Conservation (phyloP, 1,140 invertebrate genomes). For the Drosophila kurseongensis region DNA sequence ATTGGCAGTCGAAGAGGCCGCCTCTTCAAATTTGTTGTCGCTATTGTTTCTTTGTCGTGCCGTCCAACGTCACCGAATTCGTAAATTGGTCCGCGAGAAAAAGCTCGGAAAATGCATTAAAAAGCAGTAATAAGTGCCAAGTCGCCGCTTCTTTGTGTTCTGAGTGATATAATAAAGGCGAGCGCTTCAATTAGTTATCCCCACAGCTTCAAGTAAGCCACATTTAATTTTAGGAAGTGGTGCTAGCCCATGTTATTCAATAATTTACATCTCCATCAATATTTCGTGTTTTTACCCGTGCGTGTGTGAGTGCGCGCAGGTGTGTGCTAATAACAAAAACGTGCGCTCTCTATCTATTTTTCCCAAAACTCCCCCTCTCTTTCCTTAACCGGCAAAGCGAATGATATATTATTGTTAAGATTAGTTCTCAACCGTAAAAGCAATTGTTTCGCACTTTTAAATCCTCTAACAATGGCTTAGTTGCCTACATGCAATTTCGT, state of each 20-base stretch:
- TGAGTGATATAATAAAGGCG: conserved; percentile 48
- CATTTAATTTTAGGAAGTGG: conserved; percentile 10
- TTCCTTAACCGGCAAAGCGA: conserved; percentile 33
- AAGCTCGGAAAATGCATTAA: conserved; percentile 46
- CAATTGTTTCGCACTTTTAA: conserved; percentile 32
- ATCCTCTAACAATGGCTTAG: conserved; percentile 37
- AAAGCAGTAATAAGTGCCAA: conserved; percentile 25
- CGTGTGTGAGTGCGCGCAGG: conserved; percentile 36
- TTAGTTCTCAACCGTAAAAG: conserved; percentile 26
- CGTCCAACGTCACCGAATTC: conserved; percentile 65
- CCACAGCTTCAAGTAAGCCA: conserved; percentile 25
- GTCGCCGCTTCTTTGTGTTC: conserved; percentile 14
- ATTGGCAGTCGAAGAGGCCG: conserved; percentile 51
- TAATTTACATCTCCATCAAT: conserved; percentile 27
- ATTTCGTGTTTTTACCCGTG: conserved; percentile 15
- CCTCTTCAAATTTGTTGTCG: conserved; percentile 10
- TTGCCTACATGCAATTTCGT: conserved; percentile 18
- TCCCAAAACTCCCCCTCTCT: background rate
- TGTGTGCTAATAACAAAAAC: conserved; percentile 51
- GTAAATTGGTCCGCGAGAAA: conserved; percentile 63
- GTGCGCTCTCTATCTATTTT: conserved; percentile 10
- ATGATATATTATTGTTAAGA: conserved; percentile 4
- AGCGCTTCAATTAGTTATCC: conserved; percentile 18
- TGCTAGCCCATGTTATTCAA: conserved; percentile 26
- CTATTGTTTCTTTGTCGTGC: conserved; percentile 5